Percentiles rank a stretch among this genome's conserved stretches.
Evolutionary conservation across 2,113 vertebrate species (phyloP).

Genomic region (Laterallus jamaicensis): DNA sequence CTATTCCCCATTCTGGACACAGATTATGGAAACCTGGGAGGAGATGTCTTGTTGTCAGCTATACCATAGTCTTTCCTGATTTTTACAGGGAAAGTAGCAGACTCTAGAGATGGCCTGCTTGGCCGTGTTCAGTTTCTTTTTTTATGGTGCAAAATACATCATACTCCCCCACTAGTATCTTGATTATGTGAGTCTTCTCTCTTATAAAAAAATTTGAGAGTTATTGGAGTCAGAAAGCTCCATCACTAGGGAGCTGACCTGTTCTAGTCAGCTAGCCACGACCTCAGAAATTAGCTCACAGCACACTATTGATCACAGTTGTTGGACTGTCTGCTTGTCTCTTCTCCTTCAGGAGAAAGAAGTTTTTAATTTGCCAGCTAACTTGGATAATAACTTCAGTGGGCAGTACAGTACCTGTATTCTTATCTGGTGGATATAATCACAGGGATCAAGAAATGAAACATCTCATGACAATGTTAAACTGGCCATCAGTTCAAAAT

Average conservation of each 20-base stretch:
- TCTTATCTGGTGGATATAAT: not conserved
- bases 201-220: not conserved
- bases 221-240: not conserved
- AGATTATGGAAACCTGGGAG: not conserved
- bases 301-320: not conserved
- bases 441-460: not conserved
- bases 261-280: not conserved
- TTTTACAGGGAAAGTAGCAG: not conserved
- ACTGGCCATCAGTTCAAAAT: not conserved
- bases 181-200: not conserved
- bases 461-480: not conserved
- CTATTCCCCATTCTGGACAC: not conserved
- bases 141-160: not conserved
- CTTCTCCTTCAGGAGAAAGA: not conserved
- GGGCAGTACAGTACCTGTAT: not conserved
- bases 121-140: not conserved
- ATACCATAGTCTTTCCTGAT: not conserved
- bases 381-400: not conserved
- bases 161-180: accelerated
- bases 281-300: not conserved
- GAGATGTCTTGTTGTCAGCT: not conserved
- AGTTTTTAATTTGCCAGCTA: not conserved
- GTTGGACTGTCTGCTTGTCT: not conserved
- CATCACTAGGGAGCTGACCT: not conserved
- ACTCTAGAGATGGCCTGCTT: not conserved